Evolutionary conservation across 2,888 invertebrate species (phyloP).

Genomic region (Calameuta filiformis): DNA sequence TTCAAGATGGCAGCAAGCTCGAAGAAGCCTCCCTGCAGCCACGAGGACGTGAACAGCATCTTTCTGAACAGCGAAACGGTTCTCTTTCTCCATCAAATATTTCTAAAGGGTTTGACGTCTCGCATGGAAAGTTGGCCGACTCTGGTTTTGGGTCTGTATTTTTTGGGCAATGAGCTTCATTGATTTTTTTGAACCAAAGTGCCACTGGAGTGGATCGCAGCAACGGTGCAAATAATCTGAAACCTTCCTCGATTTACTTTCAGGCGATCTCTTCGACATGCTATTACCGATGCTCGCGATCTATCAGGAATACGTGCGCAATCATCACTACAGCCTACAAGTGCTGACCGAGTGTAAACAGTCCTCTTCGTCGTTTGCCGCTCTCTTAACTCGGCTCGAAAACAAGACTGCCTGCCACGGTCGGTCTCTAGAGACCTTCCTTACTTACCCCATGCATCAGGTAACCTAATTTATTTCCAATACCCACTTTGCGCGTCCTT

Average conservation of each 20-base stretch:
- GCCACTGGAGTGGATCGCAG: background rate
- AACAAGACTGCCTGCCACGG: constrained; percentile 88
- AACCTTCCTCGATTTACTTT: constrained; percentile 28
- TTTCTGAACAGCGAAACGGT: constrained; percentile 94
- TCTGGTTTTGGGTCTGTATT: constrained; percentile 81
- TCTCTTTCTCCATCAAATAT: constrained; percentile 92
- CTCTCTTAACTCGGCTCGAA: constrained; percentile 82
- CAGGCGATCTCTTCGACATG: constrained; percentile 95
- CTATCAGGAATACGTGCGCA: constrained; percentile 94
- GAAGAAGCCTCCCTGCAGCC: constrained; percentile 91
- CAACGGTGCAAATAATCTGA: background rate
- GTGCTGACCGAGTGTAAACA: constrained; percentile 94
- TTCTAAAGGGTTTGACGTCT: constrained; percentile 90
- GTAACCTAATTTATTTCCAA: constrained; percentile 64
- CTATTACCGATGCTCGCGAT: constrained; percentile 93
- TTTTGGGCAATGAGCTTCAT: background rate
- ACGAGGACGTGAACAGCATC: constrained; percentile 94
- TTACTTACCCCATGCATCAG: constrained; percentile 96
- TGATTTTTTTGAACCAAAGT: background rate
- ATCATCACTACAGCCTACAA: constrained; percentile 94
- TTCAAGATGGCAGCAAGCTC: constrained; percentile 95
- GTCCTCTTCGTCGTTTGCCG: constrained; percentile 79
- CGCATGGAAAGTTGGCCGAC: constrained; percentile 95
- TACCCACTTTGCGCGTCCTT: background rate
- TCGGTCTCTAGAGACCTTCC: constrained; percentile 85